Base-by-base conservation (phyloP, 2,888 invertebrate genomes). In the Trypoxylon attenuatum region DNA sequence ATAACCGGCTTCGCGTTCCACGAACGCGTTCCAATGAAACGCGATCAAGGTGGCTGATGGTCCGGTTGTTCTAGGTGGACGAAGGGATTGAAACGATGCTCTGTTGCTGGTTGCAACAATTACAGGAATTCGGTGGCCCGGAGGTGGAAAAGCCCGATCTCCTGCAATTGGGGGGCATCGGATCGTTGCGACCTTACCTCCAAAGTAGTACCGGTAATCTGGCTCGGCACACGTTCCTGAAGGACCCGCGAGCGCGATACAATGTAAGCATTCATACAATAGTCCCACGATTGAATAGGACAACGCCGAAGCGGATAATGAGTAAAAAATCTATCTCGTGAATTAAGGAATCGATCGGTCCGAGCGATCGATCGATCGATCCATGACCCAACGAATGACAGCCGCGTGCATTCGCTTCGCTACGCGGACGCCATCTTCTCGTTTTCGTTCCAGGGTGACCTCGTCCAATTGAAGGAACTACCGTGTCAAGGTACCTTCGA, bases 21-120 rank as follows among this genome's bases (percentile, higher is more conserved):
- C n/a, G 23, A n/a, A 2, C 0, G 2, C 1, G 22, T 1, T 15
- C 13, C 8, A 5, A 13, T 2, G n/a, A n/a, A 18, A 27, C 2
- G 5, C 19, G 10, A 18, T n/a, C n/a, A n/a, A n/a, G n/a, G n/a
- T n/a, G n/a, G n/a, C n/a, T n/a, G n/a, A n/a, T n/a, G n/a, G n/a
- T 27, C 1, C 27, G 8, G 8, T 2, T 27, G 27, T 22, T 25
- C 49, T 76, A 93, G 92, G 92, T 93, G 67, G 92, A 93, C 79
- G 94, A 94, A 83, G 95, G 95, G 60, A 94, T 95, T 87, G 95
- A 95, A 86, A 93, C 93, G 56, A 94, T 95, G 94, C 89, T 95
- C 15, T 94, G 94, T 80, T 94, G 94, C 84, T 94, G 94, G 94
- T 87, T 95, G 66, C 94, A 94, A 84, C 94, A 94, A 83, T 88